These are phyloP conservation scores for Albula glossodonta DNA, from an alignment of 2,113 vertebrate genomes.

Conservation along the genomic window DNA sequence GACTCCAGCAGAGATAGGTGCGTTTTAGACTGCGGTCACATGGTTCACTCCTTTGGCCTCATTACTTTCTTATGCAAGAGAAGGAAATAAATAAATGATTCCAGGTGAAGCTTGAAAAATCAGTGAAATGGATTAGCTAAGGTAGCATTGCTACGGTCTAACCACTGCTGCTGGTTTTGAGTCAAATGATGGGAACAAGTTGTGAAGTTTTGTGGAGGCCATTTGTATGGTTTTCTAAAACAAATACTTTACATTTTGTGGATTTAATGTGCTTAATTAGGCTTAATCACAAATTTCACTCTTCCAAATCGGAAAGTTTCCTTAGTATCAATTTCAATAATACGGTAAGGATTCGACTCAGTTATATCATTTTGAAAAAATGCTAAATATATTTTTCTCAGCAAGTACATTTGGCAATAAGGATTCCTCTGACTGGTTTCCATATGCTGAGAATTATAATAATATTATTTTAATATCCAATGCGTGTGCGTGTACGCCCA, in stretches of 20 bases:
- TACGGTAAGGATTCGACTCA: not conserved
- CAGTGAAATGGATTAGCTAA: too few relatives aligned
- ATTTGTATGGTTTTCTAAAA: too few relatives aligned
- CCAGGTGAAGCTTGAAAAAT: too few relatives aligned
- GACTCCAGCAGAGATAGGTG: not conserved
- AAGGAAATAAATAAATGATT: too few relatives aligned
- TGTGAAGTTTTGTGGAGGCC: too few relatives aligned
- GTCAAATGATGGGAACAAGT: too few relatives aligned
- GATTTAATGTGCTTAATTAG: not conserved
- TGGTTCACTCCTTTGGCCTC: not conserved
- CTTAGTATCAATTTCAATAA: not conserved
- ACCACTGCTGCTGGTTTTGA: too few relatives aligned
- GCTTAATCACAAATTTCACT: not conserved
- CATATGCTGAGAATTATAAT: not conserved
- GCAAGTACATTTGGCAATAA: not conserved
- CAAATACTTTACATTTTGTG: not conserved
- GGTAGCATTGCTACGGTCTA: too few relatives aligned
- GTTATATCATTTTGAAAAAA: too few relatives aligned
- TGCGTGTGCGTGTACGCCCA: not conserved
- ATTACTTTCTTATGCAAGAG: not conserved
- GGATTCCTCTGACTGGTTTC: not conserved
- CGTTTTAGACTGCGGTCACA: not conserved
- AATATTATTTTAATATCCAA: not conserved
- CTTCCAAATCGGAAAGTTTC: not conserved
- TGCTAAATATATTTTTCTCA: too few relatives aligned